Base-by-base conservation (phyloP, 2,113 vertebrate genomes). In the Balaeniceps rex region DNA sequence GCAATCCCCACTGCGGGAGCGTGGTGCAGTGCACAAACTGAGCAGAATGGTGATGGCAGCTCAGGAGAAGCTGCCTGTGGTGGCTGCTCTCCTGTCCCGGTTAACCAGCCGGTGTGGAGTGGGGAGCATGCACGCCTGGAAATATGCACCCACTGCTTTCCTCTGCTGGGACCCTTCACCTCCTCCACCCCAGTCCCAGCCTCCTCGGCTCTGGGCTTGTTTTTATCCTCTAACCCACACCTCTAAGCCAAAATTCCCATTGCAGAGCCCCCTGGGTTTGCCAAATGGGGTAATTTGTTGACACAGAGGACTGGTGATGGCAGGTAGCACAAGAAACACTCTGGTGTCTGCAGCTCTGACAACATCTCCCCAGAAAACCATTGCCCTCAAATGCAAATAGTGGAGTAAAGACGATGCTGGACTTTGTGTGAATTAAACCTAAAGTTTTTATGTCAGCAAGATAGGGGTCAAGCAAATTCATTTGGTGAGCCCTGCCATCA, bases 1-100 rank as follows among this genome's bases (percentile, higher is more conserved):
- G 38, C 29, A 31, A 19, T 38, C 14, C 33, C 22, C 7, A 1
- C 24, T 11, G 9, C 0, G 3, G 17, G n/a, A 69, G 17, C 2
- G 1, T 16, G 33, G 26, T 31, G 36, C 11, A 14, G 40, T 4
- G 46, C n/a, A 38, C 11, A 15, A 33, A 47, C 19, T 1, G 1
- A 52, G 47, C 55, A 58, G 52, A 58, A 14, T 5, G 0, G 54
- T 29, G 11, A 22, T 7, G 21, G n/a, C 69, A 75, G n/a, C 52
- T 65, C 71, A 49, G 75, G 36, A 55, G 79, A 44, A 66, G 22
- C 12, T 61, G 34, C n/a, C 42, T 24, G 28, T 0, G 1, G 22
- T 34, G 15, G 22, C 34, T 82, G 23, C 13, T 83, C 28, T 69
- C 31, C 54, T 22, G 36, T 10, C 12, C 33, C 40, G 44, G 12